Evolutionary conservation across 2,113 vertebrate species (phyloP).

Genomic region (Oncorhynchus nerka): DNA sequence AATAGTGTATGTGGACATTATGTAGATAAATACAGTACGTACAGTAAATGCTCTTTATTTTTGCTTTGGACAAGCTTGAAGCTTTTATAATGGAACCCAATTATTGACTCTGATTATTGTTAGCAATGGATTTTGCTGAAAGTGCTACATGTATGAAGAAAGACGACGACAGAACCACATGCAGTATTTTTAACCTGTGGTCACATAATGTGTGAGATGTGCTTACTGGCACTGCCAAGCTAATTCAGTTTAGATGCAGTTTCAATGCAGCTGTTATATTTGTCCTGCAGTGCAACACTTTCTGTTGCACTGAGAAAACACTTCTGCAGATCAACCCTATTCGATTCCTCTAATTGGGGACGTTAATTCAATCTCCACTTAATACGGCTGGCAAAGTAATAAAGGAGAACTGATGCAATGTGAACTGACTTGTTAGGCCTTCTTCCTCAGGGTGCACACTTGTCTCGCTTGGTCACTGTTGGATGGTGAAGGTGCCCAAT

Average conservation of each 20-base stretch:
- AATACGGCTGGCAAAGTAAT: background rate
- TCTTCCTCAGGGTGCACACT: background rate
- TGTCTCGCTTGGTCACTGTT: slow-evolving; percentile 4
- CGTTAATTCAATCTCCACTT: too few species aligned
- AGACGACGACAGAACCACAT: too few species aligned
- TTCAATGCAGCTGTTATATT: background rate
- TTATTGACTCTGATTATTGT: too few species aligned
- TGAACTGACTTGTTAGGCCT: background rate
- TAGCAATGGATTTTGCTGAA: too few species aligned
- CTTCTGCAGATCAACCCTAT: too few species aligned
- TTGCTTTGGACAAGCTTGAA: too few species aligned
- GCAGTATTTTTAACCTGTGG: background rate
- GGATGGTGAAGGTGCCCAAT: slow-evolving; percentile 12
- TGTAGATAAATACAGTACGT: too few species aligned
- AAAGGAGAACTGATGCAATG: background rate
- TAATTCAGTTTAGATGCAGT: background rate
- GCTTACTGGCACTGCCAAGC: background rate
- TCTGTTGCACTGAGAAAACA: background rate
- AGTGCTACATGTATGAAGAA: too few species aligned
- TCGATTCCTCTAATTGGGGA: background rate
- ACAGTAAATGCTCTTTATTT: too few species aligned
- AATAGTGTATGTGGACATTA: too few species aligned
- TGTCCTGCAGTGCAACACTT: background rate
- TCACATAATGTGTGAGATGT: background rate
- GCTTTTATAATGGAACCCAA: too few species aligned